Evolutionary conservation across 2,797 vertebrate genomes (phyloP), one percentile per base, ranked within the genome.

Genomic region (Intellagama lesueurii): DNA sequence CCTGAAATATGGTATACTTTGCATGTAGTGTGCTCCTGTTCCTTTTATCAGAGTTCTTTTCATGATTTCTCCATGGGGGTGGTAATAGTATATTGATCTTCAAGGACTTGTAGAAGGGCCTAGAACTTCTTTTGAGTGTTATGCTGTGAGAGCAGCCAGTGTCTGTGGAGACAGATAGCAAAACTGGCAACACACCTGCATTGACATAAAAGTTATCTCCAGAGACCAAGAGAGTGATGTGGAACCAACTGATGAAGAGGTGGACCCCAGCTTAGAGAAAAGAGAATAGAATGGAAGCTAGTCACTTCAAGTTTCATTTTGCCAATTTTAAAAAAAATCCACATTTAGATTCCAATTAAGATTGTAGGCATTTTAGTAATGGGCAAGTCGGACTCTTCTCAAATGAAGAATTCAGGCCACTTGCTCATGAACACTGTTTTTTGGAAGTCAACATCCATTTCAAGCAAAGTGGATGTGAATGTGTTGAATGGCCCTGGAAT

Each of bases 121-220:
- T 26, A 30, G 68, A 89, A 0, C 83, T 83, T 66, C 82, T 17
- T 30, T 83, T 85, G 68, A 0, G 52, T 91, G 81, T 94, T 86
- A 91, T 92, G 80, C 92, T 89, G 85, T 92, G 90, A 79, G 85
- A 91, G 92, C 93, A 84, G 91, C 92, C 92, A 94, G 77, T 83
- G 90, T 92, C 92, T 93, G 93, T 90, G 91, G 88, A 94, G 92
- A 83, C 87, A 95, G 95, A 95, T 96, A 95, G 93, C 1, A 89
- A 93, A 91, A 92, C 92, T 32, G 92, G 94, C 89, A 92, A 88
- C 89, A 89, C 91, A 82, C 92, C 81, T 66, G 83, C 7, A 89
- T 93, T 90, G 93, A 91, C 40, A 66, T 66, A 35, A 81, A 88
- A 93, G 92, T 92, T 94, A 88, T 95, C 94, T 93, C 94, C 76